phyloP scores from a whole-genome alignment of 2,113 vertebrate species.

The Rostratula benghalensis region DNA sequence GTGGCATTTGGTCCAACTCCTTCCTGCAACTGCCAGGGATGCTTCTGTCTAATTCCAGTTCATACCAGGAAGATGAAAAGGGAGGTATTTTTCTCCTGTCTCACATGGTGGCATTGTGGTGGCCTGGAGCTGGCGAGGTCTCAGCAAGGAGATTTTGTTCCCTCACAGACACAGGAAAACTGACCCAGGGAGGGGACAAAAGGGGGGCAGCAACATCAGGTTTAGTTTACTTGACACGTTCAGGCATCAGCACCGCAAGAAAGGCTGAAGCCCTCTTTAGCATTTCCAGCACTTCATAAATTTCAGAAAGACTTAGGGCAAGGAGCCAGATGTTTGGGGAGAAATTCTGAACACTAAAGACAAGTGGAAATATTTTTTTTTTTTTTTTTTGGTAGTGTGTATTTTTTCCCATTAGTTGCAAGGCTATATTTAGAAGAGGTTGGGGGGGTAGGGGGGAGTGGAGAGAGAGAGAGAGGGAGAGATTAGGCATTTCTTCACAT shows the following conservation, averaged over 20 bases:
- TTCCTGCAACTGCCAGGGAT: background rate
- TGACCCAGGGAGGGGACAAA: background rate
- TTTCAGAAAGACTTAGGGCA: constrained; percentile 50
- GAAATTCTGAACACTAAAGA: constrained; percentile 58
- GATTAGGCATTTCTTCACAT: constrained; percentile 56
- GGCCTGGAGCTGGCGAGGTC: background rate
- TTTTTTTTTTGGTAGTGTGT: constrained; percentile 53
- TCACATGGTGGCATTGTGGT: fast-evolving
- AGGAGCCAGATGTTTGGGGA: constrained; percentile 54
- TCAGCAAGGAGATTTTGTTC: background rate
- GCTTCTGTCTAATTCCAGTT: background rate
- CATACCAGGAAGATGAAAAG: background rate
- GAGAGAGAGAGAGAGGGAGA: background rate
- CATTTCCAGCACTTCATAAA: constrained; percentile 57
- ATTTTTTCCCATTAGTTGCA: constrained; percentile 68
- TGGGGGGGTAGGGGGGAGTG: background rate
- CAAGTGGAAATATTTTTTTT: constrained; percentile 56
- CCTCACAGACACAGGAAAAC: background rate
- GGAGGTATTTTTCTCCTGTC: background rate
- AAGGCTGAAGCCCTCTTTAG: constrained; percentile 17
- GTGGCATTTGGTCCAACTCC: background rate
- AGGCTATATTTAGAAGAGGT: constrained; percentile 66
- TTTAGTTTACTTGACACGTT: constrained; percentile 2
- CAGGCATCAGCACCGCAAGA: background rate
- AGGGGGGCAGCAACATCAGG: background rate